Base-by-base conservation (phyloP, 2,113 vertebrate genomes). In the Hyaena hyaena region DNA sequence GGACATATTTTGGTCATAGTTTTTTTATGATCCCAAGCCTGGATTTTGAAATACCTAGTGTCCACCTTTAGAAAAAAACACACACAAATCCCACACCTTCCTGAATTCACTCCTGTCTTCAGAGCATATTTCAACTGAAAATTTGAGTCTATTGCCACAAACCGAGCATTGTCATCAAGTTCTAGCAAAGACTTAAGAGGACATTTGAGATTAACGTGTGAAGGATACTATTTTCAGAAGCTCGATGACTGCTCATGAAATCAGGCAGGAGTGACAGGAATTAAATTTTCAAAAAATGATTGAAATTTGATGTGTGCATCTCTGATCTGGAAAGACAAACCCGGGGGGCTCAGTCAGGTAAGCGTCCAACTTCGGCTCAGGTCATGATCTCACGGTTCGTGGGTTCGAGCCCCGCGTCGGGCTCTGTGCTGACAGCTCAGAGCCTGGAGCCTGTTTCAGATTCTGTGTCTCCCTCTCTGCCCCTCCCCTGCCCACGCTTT, bases 231-330 rank as follows among this genome's bases (percentile, higher is more conserved):
- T 24, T 35, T 31, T 11, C 0, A 23, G 16, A 80, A 28, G 31
- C 12, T 15, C 0, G 1, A 3, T 4, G 39, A 21, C 6, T 4
- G 63, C 26, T 73, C 55, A 24, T 0, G 1, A 24, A 55, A 39
- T 31, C 0, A 0, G 15, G 24, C 8, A 16, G 10, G 3, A 24
- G 26, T 3, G 14, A 66, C 50, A 16, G 71, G 55, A 23, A 48
- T 68, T 17, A 9, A 0, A 7, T 15, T n/a, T 4, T 10, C 39
- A 69, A 28, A 76, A 76, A 23, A 61, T 8, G 58, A 23, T 61
- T 23, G 58, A 23, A 61, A 61, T 61, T 61, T 61, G 58, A 7
- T 61, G 21, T 61, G 17, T 55, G 55, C 19, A 9, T 61, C 2
- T 23, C 58, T 61, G 58, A 7, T 61, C 58, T 61, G 7, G 58